These are phyloP conservation scores for Tiaroga cobitis DNA, from an alignment of 2,797 vertebrate genomes.

Conservation along the genomic window DNA sequence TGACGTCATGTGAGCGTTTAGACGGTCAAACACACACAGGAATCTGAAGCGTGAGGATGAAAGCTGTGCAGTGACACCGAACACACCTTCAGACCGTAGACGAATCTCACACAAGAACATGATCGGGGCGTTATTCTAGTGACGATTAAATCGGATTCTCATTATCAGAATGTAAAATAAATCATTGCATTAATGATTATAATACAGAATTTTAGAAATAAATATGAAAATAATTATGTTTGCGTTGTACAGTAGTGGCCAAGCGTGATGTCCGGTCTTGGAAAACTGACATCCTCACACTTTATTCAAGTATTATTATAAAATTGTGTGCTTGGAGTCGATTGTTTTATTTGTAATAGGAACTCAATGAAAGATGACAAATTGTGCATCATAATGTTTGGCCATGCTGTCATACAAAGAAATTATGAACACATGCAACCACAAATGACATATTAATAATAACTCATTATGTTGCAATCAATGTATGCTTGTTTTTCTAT, in stretches of 20 bases:
- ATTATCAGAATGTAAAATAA: not conserved
- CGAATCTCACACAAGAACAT: not conserved
- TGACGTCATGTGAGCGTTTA: not conserved
- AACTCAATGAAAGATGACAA: not conserved
- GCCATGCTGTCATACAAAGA: not conserved
- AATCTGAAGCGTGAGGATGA: not conserved
- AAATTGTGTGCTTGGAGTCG: not conserved
- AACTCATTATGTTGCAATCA: too few species aligned
- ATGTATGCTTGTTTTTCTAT: too few species aligned
- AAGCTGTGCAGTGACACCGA: not conserved
- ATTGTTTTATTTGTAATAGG: not conserved
- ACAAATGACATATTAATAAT: not conserved
- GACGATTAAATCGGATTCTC: too few species aligned
- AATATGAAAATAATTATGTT: not conserved
- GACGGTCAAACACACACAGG: conserved; percentile 9
- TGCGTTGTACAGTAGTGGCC: not conserved
- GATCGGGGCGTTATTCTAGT: too few species aligned
- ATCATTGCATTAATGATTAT: not conserved
- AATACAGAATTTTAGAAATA: not conserved
- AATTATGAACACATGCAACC: not conserved
- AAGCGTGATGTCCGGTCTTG: not conserved
- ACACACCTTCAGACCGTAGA: too few species aligned
- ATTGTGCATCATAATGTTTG: not conserved
- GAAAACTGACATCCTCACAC: not conserved
- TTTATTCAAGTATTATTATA: not conserved